Percentiles rank a stretch among this genome's conserved stretches.
These are phyloP conservation scores for Tragelaphus scriptus DNA, from an alignment of 2,113 vertebrate species.

Conservation along the genomic window DNA sequence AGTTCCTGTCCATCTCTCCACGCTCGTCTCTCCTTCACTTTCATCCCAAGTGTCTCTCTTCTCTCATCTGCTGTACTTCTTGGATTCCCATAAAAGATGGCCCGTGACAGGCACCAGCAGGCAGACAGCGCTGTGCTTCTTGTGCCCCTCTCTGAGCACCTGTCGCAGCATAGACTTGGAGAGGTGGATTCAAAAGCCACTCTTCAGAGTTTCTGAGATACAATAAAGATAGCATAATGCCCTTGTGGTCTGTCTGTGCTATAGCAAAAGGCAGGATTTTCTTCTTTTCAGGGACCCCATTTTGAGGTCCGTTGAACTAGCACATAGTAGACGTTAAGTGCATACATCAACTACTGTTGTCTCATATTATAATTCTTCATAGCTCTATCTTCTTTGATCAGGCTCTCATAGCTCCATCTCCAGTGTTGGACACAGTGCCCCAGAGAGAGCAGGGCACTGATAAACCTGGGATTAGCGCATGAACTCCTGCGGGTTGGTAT, in stretches of 20 bases:
- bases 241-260: neutral
- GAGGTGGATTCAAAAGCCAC: neutral
- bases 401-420: neutral
- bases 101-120: neutral
- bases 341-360: neutral
- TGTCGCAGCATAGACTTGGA: neutral
- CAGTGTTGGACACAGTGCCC: neutral
- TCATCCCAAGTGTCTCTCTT: neutral
- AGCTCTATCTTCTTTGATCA: neutral
- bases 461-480: neutral
- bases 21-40: neutral
- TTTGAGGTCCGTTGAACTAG: neutral
- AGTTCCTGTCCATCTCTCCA: neutral
- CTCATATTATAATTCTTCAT: neutral
- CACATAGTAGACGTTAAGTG: neutral
- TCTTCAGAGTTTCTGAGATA: neutral
- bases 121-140: neutral
- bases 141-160: neutral
- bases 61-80: neutral
- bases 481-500: neutral
- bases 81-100: neutral
- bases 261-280: neutral
- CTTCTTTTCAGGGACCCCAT: neutral
- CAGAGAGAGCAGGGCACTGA: neutral
- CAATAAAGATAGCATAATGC: neutral